Evolutionary conservation across 1,140 invertebrate genomes (phyloP).

Genomic region (Rhagoletis zephyria): DNA sequence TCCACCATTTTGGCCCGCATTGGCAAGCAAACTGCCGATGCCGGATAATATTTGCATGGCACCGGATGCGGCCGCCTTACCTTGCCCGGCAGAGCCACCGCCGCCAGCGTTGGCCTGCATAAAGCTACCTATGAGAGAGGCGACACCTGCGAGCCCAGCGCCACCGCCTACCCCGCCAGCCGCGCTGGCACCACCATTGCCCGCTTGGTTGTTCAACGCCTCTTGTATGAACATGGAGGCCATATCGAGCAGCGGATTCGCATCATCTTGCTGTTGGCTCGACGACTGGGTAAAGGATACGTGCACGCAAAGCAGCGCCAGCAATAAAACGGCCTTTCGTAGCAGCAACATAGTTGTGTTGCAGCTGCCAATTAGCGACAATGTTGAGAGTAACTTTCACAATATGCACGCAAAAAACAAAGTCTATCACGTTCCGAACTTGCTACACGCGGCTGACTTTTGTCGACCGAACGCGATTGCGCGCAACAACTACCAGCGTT

Average conservation of each 20-base stretch:
- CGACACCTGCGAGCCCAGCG: constrained; percentile 67
- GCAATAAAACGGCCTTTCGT: constrained; percentile 65
- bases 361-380: constrained; percentile 37
- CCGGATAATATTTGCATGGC: constrained; percentile 73
- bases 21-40: constrained; percentile 70
- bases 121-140: constrained; percentile 75
- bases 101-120: constrained; percentile 75
- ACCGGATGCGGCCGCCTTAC: constrained; percentile 57
- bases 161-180: constrained; percentile 72
- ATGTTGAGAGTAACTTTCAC: constrained; percentile 68
- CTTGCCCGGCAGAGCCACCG: constrained; percentile 61
- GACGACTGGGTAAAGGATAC: constrained; percentile 61
- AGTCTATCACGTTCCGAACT: constrained; percentile 56
- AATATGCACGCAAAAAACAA: constrained; percentile 62
- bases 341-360: constrained; percentile 62
- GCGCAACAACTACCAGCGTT: constrained; percentile 63
- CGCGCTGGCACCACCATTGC: constrained; percentile 70
- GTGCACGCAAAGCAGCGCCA: constrained; percentile 67
- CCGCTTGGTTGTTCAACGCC: constrained; percentile 74
- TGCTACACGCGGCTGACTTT: constrained; percentile 56
- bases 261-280: constrained; percentile 71
- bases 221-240: constrained; percentile 77
- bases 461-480: constrained; percentile 62
- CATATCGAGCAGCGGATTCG: constrained; percentile 76
- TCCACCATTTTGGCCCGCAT: constrained; percentile 60